These are phyloP conservation scores for Drosophila paucipuncta DNA, from an alignment of 2,888 invertebrate species.

Conservation along the genomic window DNA sequence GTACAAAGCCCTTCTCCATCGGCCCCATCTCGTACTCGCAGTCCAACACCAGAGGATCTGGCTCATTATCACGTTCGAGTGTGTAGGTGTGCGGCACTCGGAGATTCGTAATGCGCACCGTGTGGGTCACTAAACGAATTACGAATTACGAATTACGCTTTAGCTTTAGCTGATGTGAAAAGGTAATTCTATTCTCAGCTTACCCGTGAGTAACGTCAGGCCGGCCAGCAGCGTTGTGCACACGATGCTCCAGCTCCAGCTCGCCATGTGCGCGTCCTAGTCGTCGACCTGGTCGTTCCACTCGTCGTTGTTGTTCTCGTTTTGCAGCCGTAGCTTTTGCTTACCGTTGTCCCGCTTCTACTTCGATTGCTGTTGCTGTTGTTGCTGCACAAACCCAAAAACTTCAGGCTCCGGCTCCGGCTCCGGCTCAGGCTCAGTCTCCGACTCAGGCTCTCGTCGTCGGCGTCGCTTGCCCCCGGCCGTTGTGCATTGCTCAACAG, in stretches of 20 bases:
- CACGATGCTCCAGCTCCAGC: conserved; percentile 78
- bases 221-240: conserved; percentile 80
- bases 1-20: conserved; percentile 84
- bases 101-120: conserved; percentile 85
- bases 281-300: conserved; percentile 49
- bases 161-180: background rate
- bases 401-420: conserved; percentile 8
- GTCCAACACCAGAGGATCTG: conserved; percentile 84
- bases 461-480: conserved; percentile 30
- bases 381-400: conserved; percentile 4
- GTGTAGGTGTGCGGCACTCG: conserved; percentile 85
- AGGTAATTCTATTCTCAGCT: background rate
- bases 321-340: conserved; percentile 49
- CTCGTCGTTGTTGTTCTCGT: conserved; percentile 45
- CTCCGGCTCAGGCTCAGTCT: conserved; percentile 19
- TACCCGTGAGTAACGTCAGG: conserved; percentile 81
- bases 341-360: conserved; percentile 21
- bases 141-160: background rate
- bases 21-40: conserved; percentile 85
- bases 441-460: conserved; percentile 23
- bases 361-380: conserved; percentile 2
- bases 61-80: conserved; percentile 83
- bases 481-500: conserved; percentile 54
- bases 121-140: conserved; percentile 78
- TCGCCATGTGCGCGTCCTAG: conserved; percentile 79